Evolutionary conservation across 2,888 invertebrate species (phyloP).

Genomic region (Calliopum simillimum): DNA sequence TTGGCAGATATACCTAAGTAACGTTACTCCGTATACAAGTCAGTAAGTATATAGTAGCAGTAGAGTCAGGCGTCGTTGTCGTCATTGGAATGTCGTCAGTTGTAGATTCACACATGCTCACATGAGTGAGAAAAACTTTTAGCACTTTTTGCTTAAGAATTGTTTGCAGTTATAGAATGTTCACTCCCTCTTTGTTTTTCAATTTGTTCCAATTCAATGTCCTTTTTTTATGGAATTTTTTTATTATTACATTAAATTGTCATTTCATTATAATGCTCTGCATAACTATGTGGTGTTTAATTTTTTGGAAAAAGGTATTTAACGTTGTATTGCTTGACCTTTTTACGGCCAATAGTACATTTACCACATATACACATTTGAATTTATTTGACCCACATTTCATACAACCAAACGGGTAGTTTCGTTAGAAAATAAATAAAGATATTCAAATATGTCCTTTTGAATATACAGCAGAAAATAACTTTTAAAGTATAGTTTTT

Average conservation of each 20-base stretch:
- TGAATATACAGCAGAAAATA: no score
- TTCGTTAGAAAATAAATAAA: no score
- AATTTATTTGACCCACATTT: no score
- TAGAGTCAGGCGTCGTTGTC: slow-evolving; percentile 38
- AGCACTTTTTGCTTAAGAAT: background rate
- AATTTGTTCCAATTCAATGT: slow-evolving; percentile 34
- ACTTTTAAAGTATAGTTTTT: no score
- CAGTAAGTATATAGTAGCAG: background rate
- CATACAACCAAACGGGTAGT: no score
- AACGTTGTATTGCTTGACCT: no score
- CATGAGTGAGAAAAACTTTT: background rate
- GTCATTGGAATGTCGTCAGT: background rate
- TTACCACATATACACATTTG: no score
- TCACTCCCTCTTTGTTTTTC: background rate
- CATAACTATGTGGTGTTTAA: background rate
- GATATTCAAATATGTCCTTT: no score
- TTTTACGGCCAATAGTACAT: no score
- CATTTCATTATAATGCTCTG: background rate
- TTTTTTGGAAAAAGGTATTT: no score
- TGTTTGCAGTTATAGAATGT: background rate
- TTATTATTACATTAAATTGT: background rate
- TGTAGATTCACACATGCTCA: background rate
- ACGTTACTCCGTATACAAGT: slow-evolving; percentile 12
- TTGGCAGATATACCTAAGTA: background rate
- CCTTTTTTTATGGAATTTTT: background rate